Percentiles rank a stretch among this genome's conserved stretches.
Conservation (phyloP, 2,888 invertebrate genomes). For the Pseudoips prasinana region DNA sequence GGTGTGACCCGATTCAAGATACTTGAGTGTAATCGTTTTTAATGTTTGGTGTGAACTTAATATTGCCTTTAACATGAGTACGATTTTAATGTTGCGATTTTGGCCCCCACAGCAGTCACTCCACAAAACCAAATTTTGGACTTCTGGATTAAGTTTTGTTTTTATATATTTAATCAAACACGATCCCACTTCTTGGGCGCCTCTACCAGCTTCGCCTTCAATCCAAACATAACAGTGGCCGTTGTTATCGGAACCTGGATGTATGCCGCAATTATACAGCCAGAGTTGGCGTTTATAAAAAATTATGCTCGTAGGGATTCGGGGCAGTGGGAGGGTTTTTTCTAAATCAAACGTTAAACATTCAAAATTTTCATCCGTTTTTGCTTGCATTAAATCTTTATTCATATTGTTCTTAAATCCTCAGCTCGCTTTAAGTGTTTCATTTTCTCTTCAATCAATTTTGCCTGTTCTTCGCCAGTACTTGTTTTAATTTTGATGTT, state of each 20-base stretch:
- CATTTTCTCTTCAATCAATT: slow-evolving; percentile 9
- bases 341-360: slow-evolving; percentile 14
- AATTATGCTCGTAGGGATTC: slow-evolving; percentile 7
- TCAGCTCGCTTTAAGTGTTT: slow-evolving; percentile 15
- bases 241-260: slow-evolving; percentile 9
- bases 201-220: slow-evolving; percentile 18
- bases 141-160: slow-evolving; percentile 7
- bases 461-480: slow-evolving; percentile 6
- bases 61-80: slow-evolving; percentile 11
- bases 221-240: slow-evolving; percentile 16
- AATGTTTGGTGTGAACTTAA: slow-evolving; percentile 9
- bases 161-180: slow-evolving; percentile 12
- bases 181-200: slow-evolving; percentile 11
- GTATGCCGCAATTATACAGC: slow-evolving; percentile 14
- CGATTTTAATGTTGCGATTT: slow-evolving; percentile 6
- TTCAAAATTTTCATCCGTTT: slow-evolving; percentile 14
- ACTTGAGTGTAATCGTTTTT: slow-evolving; percentile 11
- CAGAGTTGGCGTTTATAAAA: slow-evolving; percentile 6
- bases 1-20: slow-evolving; percentile 11
- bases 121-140: slow-evolving; percentile 4
- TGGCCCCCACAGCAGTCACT: slow-evolving; percentile 4
- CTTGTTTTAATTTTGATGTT: slow-evolving; percentile 8
- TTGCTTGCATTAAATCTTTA: slow-evolving; percentile 11
- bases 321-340: slow-evolving; percentile 12
- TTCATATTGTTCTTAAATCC: slow-evolving; percentile 14